Conservation (phyloP, 2,113 vertebrate genomes). For the Mustelus asterias region DNA sequence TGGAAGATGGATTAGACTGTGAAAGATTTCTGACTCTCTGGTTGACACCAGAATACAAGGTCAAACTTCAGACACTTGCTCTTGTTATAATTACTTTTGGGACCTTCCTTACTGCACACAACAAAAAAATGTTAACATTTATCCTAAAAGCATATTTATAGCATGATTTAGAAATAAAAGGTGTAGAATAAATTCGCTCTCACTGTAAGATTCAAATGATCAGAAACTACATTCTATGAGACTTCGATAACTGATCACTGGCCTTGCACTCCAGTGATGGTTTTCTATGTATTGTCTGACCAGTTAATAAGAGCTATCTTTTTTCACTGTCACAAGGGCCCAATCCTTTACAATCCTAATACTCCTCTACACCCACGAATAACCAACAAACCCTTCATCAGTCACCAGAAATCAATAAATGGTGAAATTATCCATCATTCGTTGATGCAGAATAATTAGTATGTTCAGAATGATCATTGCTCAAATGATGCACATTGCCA, state of each 20-base stretch:
- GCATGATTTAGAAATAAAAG: not conserved
- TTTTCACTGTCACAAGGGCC: not conserved
- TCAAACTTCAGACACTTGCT: not conserved
- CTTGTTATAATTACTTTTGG: not conserved
- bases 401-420: constrained; percentile 30
- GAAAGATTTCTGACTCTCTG: not conserved
- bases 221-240: not conserved
- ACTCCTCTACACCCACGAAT: not conserved
- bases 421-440: constrained; percentile 36
- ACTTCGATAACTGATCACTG: not conserved
- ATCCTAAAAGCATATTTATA: not conserved
- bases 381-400: constrained; percentile 33
- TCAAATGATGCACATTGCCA: constrained; percentile 27
- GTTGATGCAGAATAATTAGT: constrained; percentile 32
- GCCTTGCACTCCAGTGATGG: not conserved
- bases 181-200: not conserved
- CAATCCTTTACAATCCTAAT: constrained; percentile 30
- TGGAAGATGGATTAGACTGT: constrained; percentile 5
- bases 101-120: not conserved
- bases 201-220: not conserved
- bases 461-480: constrained; percentile 1
- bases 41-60: not conserved
- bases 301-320: constrained; percentile 3
- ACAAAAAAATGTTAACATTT: not conserved
- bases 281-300: not conserved